A percentile compares a stretch with the other conserved stretches of the same genome.
Evolutionary conservation across 2,113 vertebrate genomes (phyloP).

Genomic region (Neodon shergylaensis): DNA sequence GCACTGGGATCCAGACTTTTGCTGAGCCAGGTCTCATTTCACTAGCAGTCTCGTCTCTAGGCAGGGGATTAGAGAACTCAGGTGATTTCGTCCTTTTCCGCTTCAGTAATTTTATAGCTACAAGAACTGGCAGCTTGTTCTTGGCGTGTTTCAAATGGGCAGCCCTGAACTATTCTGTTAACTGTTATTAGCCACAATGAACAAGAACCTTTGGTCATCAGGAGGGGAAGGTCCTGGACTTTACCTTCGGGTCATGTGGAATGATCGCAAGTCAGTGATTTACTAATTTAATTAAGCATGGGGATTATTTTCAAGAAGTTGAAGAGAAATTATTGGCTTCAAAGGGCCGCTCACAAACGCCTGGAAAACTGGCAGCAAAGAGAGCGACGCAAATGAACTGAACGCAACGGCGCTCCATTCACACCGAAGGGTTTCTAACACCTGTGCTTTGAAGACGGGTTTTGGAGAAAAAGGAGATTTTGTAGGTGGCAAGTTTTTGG

Average conservation of each 20-base stretch:
- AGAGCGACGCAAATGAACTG: not conserved
- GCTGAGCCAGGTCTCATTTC: slow-evolving; percentile 31
- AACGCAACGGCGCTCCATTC: slow-evolving; percentile 7
- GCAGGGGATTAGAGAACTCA: slow-evolving; percentile 34
- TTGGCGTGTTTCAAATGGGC: not conserved
- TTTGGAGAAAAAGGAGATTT: slow-evolving; percentile 39
- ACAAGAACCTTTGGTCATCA: not conserved
- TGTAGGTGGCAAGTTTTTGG: not conserved
- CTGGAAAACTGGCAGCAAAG: not conserved
- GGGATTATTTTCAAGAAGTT: slow-evolving; percentile 47
- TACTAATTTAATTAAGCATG: slow-evolving; percentile 54
- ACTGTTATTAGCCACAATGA: not conserved
- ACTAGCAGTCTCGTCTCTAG: not conserved
- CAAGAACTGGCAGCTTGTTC: slow-evolving; percentile 35
- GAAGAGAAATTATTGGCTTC: slow-evolving; percentile 35
- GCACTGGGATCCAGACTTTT: not conserved
- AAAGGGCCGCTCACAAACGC: slow-evolving; percentile 21
- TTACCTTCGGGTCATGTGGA: slow-evolving; percentile 32
- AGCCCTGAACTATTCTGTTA: slow-evolving; percentile 25
- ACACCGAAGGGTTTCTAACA: not conserved
- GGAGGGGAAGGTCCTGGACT: slow-evolving; percentile 4
- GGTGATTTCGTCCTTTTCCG: slow-evolving; percentile 31
- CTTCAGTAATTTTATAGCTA: slow-evolving; percentile 52
- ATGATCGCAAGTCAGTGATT: slow-evolving; percentile 46
- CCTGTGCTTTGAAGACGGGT: slow-evolving; percentile 45